Evolutionary conservation across 1,140 invertebrate species (phyloP).

Genomic region (Tachypleus tridentatus): DNA sequence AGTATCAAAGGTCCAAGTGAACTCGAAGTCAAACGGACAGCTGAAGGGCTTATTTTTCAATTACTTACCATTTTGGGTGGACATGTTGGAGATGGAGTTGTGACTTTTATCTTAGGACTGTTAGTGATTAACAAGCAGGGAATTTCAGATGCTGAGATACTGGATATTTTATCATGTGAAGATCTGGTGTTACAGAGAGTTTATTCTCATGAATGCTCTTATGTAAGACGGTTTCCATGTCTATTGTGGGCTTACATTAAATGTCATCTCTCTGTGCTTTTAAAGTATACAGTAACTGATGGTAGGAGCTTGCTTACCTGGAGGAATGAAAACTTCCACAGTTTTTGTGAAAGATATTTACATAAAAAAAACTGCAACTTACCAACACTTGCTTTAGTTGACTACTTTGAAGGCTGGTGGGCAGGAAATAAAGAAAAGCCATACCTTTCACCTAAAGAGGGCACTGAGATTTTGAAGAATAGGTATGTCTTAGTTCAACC

Average conservation of each 20-base stretch:
- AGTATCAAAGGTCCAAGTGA: background rate
- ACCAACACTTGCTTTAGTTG: no score
- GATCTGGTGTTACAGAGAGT: constrained; percentile 48
- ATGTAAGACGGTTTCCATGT: constrained; percentile 11
- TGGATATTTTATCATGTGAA: constrained; percentile 57
- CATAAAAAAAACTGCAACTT: no score
- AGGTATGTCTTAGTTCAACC: constrained; percentile 27
- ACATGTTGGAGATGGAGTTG: constrained; percentile 11
- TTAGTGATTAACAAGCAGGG: constrained; percentile 54
- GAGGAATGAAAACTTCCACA: no score
- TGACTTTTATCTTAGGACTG: constrained; percentile 41
- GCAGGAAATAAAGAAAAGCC: no score
- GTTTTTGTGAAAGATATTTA: no score
- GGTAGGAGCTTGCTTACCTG: no score
- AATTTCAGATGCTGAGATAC: constrained; percentile 55
- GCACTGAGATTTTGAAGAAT: no score
- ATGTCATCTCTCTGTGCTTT: constrained; percentile 12
- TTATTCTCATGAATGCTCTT: constrained; percentile 40
- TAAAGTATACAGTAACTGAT: constrained; percentile 7
- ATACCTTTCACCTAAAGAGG: no score
- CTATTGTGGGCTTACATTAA: constrained; percentile 12
- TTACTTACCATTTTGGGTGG: constrained; percentile 14
- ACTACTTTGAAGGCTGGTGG: no score
- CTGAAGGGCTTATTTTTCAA: constrained; percentile 12
- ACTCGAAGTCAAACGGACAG: constrained; percentile 4